These are phyloP conservation scores for Antitype chi DNA, from an alignment of 2,888 invertebrate genomes.

Conservation along the genomic window DNA sequence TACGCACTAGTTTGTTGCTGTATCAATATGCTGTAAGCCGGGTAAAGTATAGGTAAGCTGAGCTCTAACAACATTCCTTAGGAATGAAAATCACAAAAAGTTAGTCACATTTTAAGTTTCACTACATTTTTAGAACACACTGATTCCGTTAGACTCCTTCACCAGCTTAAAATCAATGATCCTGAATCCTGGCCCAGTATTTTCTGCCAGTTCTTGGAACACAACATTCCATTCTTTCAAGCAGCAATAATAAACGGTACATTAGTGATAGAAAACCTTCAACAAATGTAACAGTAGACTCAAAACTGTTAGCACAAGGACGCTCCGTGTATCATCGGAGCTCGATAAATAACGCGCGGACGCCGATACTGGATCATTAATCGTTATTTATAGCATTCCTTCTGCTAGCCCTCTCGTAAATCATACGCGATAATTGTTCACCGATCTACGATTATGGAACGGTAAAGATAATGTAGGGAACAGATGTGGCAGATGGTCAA, in stretches of 20 bases:
- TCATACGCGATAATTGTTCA: conserved; percentile 74
- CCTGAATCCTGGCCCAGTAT: neutral
- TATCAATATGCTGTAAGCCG: neutral
- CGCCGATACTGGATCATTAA: conserved; percentile 71
- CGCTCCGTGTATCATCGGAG: conserved; percentile 53
- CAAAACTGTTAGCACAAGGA: conserved; percentile 58
- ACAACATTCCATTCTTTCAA: neutral
- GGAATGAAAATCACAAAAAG: neutral
- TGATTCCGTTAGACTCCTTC: neutral
- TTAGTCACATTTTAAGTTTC: neutral
- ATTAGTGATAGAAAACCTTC: conserved; percentile 15
- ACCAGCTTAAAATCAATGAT: neutral
- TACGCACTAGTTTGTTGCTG: neutral
- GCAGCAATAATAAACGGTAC: neutral
- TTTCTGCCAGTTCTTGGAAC: neutral
- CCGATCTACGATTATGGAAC: conserved; percentile 63
- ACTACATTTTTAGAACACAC: neutral
- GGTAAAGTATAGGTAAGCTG: neutral
- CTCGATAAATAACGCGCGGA: conserved; percentile 67
- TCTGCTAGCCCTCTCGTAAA: conserved; percentile 66
- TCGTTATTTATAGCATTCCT: conserved; percentile 75
- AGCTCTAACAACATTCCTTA: neutral
- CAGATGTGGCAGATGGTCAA: conserved; percentile 25
- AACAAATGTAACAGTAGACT: conserved; percentile 33
- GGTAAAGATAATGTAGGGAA: conserved; percentile 35